Evolutionary conservation across 2,888 invertebrate genomes (phyloP), one percentile per base, ranked within the genome.

Genomic region (Calliopum simillimum): DNA sequence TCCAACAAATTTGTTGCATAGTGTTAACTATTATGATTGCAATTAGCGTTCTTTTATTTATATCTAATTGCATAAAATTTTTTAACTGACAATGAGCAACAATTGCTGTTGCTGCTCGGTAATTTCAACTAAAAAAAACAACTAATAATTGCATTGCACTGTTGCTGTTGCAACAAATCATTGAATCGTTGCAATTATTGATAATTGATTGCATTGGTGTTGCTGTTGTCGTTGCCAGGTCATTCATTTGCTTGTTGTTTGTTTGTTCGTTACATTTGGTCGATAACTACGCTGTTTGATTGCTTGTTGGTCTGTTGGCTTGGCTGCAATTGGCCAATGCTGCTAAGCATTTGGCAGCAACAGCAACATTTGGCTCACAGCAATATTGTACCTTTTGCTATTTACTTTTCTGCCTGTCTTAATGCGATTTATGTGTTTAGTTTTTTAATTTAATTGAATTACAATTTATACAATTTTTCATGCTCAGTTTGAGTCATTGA

Each of bases 171-270:
- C 25, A 23, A 46, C 19, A 56, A 61, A 25, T 55, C 53, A 43
- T 51, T 68, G 33, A 41, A 41, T 68, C 25, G 51, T 61, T 23
- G 61, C 53, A 62, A 56, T 61, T 68, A 19, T 44, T 46, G 47
- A 59, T 68, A 68, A 68, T 68, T 58, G 58, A 68, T 68, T 68
- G 59, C 41, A 46, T 58, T 43, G 41, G 47, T 67, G 58, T 58
- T 33, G 56, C 56, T 25, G 56, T 19, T 19, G 53, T 23, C 13
- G 53, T 23, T 21, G 16, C 53, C 59, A 59, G 41, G 43, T 43
- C 23, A 14, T 14, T 53, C 19, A 53, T 14, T 19, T n/a, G 12
- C 19, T 53, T 3, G 12, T n/a, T 53, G 19, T 19, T 19, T 53
- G 11, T 19, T 19, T 53, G 53, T 13, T 13, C 19, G 6, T 19